Conservation (phyloP, 2,113 vertebrate species). For the Leucosticte australis region DNA sequence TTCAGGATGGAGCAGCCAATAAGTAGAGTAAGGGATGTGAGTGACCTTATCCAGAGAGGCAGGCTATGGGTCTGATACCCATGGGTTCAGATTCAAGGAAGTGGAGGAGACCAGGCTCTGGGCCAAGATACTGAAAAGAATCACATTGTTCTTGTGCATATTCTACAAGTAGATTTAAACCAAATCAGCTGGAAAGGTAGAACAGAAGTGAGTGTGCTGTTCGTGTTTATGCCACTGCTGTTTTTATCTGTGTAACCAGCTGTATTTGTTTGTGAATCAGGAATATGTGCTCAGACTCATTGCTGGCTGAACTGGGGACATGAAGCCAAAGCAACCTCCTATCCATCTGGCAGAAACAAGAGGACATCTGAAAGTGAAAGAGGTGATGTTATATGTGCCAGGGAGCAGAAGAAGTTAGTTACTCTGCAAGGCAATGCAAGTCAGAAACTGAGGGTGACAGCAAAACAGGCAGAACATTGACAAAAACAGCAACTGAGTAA, state of each 20-base stretch:
- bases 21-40: not conserved
- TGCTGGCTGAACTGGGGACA: not conserved
- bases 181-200: not conserved
- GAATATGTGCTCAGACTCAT: not conserved
- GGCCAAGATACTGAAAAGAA: not conserved
- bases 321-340: not conserved
- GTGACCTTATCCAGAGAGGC: not conserved
- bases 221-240: not conserved
- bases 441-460: not conserved
- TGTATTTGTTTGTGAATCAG: not conserved
- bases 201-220: not conserved
- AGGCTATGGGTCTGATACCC: not conserved
- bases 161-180: not conserved
- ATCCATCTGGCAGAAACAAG: not conserved
- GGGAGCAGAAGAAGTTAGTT: not conserved
- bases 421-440: not conserved
- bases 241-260: not conserved
- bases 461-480: not conserved
- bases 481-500: not conserved
- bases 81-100: not conserved
- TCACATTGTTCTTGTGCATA: not conserved
- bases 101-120: not conserved
- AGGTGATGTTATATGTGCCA: not conserved
- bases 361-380: not conserved
- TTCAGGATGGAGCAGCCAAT: not conserved